Conservation (phyloP, 2,797 vertebrate genomes). For the Protosalanx chinensis region DNA sequence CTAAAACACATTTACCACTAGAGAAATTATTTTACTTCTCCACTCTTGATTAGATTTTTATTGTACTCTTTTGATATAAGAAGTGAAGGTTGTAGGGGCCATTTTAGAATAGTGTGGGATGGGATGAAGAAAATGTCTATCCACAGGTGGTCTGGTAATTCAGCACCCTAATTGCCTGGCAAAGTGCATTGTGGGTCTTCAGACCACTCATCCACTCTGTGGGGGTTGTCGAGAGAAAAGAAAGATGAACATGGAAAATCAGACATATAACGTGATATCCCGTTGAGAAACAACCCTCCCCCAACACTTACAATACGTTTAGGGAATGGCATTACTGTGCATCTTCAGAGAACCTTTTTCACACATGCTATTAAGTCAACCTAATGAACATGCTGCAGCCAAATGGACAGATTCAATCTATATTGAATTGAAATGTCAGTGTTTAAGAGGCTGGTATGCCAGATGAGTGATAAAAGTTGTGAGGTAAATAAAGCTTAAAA, state of each 20-base stretch:
- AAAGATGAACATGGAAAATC: constrained; percentile 60
- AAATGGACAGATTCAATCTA: constrained; percentile 63
- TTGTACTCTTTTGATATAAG: constrained; percentile 52
- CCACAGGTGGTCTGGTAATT: constrained; percentile 79
- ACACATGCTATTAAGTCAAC: constrained; percentile 64
- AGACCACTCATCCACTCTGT: constrained; percentile 72
- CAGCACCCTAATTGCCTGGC: constrained; percentile 71
- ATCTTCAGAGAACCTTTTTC: constrained; percentile 62
- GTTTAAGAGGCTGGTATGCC: constrained; percentile 63
- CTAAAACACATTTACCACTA: constrained; percentile 55
- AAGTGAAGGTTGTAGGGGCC: constrained; percentile 58
- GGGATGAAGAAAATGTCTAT: constrained; percentile 56
- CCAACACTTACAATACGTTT: constrained; percentile 62
- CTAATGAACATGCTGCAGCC: constrained; percentile 70
- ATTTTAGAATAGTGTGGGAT: constrained; percentile 16
- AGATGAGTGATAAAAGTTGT: constrained; percentile 33
- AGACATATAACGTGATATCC: constrained; percentile 69
- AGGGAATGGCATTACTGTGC: constrained; percentile 63
- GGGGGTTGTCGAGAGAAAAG: constrained; percentile 69
- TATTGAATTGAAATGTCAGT: constrained; percentile 73
- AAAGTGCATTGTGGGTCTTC: constrained; percentile 72
- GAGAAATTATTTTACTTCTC: constrained; percentile 55
- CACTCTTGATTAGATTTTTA: constrained; percentile 53
- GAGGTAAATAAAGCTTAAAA: constrained; percentile 7
- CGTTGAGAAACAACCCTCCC: constrained; percentile 66